These are phyloP conservation scores for Sorex fumeus DNA, from an alignment of 2,113 vertebrate genomes.

Conservation along the genomic window DNA sequence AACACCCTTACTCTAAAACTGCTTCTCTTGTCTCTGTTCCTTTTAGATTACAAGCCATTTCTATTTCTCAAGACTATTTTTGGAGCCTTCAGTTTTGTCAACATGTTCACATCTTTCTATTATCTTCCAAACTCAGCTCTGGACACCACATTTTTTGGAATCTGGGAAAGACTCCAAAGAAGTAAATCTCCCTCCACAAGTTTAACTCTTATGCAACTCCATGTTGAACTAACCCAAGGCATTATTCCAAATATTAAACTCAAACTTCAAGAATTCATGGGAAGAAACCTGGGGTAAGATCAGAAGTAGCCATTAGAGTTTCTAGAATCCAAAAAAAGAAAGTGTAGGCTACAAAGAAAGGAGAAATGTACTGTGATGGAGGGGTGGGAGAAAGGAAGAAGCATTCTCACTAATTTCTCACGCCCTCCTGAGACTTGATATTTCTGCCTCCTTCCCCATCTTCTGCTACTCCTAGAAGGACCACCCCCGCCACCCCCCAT, in stretches of 20 bases:
- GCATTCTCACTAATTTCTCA: background rate
- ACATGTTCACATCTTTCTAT: background rate
- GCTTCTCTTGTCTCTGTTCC: background rate
- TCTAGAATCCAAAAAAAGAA: background rate
- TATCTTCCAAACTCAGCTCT: slow-evolving; percentile 7
- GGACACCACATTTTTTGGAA: slow-evolving; percentile 10
- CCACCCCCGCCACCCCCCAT: background rate
- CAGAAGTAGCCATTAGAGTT: background rate
- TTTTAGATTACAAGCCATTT: background rate
- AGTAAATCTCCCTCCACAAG: background rate
- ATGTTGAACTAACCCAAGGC: background rate
- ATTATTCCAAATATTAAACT: slow-evolving; percentile 35
- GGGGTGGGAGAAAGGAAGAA: background rate
- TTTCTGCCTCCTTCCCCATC: background rate
- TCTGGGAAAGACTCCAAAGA: background rate
- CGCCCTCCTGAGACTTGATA: background rate
- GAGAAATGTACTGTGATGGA: background rate
- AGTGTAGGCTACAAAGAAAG: background rate
- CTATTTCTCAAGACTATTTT: background rate
- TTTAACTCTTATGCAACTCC: background rate
- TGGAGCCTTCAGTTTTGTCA: background rate
- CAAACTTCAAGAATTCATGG: background rate
- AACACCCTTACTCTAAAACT: background rate
- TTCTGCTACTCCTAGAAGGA: background rate
- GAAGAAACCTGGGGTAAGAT: background rate